phyloP scores from a whole-genome alignment of 2,113 vertebrate species.

The Chelonoidis abingdonii region DNA sequence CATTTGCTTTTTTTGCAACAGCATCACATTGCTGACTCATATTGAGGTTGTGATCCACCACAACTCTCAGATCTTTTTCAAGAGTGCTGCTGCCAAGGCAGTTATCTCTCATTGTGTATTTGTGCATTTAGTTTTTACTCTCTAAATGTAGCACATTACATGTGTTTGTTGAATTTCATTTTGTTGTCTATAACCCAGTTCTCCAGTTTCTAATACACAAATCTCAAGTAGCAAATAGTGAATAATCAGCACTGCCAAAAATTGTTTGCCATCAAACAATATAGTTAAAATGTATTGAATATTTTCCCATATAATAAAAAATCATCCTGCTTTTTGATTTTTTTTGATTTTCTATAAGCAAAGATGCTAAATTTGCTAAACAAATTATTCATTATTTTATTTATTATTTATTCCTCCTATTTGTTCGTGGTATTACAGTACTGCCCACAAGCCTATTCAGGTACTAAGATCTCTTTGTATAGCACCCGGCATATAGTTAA shows the following conservation, averaged over 20 bases:
- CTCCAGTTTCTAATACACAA: neutral
- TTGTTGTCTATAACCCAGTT: neutral
- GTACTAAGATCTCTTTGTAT: neutral
- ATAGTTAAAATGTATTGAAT: neutral
- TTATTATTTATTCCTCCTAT: neutral
- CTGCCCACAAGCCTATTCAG: neutral
- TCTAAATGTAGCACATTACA: neutral
- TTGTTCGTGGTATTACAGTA: neutral
- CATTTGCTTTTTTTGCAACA: too few species aligned
- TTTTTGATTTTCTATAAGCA: neutral
- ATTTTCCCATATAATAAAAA: neutral
- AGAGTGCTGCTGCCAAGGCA: too few species aligned
- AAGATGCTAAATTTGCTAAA: neutral
- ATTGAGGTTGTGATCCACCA: too few species aligned
- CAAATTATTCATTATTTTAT: neutral
- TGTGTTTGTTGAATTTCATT: neutral
- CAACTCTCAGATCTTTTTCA: too few species aligned
- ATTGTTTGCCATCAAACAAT: neutral
- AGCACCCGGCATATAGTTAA: neutral
- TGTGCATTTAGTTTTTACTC: neutral
- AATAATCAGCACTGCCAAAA: neutral
- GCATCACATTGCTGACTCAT: too few species aligned
- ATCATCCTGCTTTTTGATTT: neutral
- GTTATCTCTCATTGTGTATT: too few species aligned
- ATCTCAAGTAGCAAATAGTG: neutral